A percentile compares a stretch with the other conserved stretches of the same genome.
These are phyloP conservation scores for Chlorops oryzae DNA, from an alignment of 1,140 invertebrate genomes.

Conservation along the genomic window DNA sequence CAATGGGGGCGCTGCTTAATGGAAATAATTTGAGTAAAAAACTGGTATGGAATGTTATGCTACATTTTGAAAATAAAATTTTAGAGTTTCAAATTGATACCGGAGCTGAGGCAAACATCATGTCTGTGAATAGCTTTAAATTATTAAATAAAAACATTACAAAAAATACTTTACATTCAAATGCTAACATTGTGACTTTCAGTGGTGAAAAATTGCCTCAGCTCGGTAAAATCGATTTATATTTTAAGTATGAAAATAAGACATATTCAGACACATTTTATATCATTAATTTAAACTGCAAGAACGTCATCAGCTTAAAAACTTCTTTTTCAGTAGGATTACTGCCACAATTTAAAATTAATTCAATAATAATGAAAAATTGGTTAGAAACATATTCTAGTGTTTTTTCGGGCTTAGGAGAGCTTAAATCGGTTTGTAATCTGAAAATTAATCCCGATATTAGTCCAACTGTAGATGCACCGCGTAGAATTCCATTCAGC, in stretches of 20 bases:
- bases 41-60: conserved; percentile 14
- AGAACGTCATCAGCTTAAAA: conserved; percentile 10
- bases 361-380: not conserved
- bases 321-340: conserved; percentile 5
- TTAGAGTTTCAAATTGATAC: conserved; percentile 22
- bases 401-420: conserved; percentile 7
- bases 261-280: conserved; percentile 11
- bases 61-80: conserved; percentile 17
- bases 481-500: conserved; percentile 39
- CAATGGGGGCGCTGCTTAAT: not conserved
- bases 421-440: conserved; percentile 5
- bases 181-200: conserved; percentile 11
- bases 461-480: conserved; percentile 27
- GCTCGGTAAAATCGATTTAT: conserved; percentile 7
- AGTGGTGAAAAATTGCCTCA: conserved; percentile 13
- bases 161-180: not conserved
- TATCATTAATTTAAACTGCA: conserved; percentile 13
- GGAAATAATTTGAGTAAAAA: not conserved
- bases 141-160: conserved; percentile 11
- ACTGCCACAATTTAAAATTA: conserved; percentile 7
- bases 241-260: conserved; percentile 8
- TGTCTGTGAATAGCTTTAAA: conserved; percentile 16
- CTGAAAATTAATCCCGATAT: conserved; percentile 13
- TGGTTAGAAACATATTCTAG: not conserved
- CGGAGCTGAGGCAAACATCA: conserved; percentile 19